Percentiles rank a stretch among this genome's conserved stretches.
phyloP scores from a whole-genome alignment of 2,113 vertebrate species.

The Aphyosemion australe region DNA sequence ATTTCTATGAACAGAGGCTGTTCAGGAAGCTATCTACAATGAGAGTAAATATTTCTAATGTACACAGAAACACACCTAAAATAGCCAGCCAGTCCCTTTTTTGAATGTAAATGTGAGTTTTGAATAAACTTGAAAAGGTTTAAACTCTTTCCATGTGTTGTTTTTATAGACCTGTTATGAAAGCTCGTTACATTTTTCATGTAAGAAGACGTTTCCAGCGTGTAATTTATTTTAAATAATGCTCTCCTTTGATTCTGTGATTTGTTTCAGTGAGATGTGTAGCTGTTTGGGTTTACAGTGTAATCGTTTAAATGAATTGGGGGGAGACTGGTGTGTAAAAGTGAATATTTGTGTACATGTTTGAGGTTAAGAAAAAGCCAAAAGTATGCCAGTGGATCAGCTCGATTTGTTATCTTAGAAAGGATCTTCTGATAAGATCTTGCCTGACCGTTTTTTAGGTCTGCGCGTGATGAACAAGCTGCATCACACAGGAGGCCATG shows the following conservation, averaged over 20 bases:
- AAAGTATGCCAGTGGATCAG: neutral
- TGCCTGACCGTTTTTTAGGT: constrained; percentile 12
- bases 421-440: constrained; percentile 14
- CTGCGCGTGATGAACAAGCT: constrained; percentile 30
- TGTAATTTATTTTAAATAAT: no score
- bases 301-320: neutral
- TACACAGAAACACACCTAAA: no score
- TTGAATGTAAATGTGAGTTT: constrained; percentile 3
- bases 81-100: no score
- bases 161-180: neutral
- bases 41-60: no score
- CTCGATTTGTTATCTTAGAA: neutral
- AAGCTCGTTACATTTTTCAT: neutral
- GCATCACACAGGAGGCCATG: constrained; percentile 14
- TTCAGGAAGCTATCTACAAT: no score
- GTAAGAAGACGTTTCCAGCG: neutral
- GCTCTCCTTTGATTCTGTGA: neutral
- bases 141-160: neutral
- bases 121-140: constrained; percentile 34
- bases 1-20: no score
- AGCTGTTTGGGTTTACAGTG: neutral
- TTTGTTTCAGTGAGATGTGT: neutral
- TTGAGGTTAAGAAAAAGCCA: neutral
- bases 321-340: neutral
- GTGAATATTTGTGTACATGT: neutral